A percentile compares a stretch with the other conserved stretches of the same genome.
Evolutionary conservation across 2,113 vertebrate genomes (phyloP).

Genomic region (Perognathus longimembris): DNA sequence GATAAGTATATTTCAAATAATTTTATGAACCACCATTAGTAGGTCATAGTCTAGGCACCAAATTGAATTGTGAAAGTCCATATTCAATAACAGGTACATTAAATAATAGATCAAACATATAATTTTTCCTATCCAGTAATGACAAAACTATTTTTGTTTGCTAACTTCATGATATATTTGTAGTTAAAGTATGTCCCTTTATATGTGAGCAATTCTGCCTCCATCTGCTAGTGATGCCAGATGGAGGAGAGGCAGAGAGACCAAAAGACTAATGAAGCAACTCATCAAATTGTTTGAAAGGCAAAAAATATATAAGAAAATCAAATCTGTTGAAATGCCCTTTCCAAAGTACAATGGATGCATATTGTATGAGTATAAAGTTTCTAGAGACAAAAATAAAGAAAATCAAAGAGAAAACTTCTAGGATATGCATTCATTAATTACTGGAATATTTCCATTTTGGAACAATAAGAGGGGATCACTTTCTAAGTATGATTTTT

Average conservation of each 20-base stretch:
- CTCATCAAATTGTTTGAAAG: conserved; percentile 66
- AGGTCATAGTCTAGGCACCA: not conserved
- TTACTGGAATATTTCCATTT: not conserved
- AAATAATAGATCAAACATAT: conserved; percentile 7
- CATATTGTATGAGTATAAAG: conserved; percentile 23
- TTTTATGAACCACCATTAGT: not conserved
- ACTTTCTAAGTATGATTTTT: not conserved
- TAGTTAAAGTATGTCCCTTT: conserved; percentile 54
- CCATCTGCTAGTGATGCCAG: conserved; percentile 60
- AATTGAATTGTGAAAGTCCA: not conserved
- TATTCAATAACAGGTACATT: not conserved
- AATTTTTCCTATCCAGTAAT: conserved; percentile 34
- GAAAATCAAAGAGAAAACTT: not conserved
- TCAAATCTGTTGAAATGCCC: conserved; percentile 62
- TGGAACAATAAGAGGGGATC: conserved; percentile 6
- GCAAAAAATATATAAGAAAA: conserved; percentile 74
- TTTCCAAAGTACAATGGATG: conserved; percentile 53
- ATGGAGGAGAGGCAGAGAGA: conserved; percentile 69
- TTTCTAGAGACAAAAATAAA: conserved; percentile 2
- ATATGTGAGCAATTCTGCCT: conserved; percentile 59
- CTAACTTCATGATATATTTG: conserved; percentile 63
- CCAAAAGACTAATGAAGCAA: conserved; percentile 77
- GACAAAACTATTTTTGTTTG: conserved; percentile 47
- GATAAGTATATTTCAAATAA: conserved; percentile 3
- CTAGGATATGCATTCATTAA: conserved; percentile 26